Evolutionary conservation across 2,888 invertebrate species (phyloP), one percentile per base, ranked within the genome.

Genomic region (Cerastoderma edule): DNA sequence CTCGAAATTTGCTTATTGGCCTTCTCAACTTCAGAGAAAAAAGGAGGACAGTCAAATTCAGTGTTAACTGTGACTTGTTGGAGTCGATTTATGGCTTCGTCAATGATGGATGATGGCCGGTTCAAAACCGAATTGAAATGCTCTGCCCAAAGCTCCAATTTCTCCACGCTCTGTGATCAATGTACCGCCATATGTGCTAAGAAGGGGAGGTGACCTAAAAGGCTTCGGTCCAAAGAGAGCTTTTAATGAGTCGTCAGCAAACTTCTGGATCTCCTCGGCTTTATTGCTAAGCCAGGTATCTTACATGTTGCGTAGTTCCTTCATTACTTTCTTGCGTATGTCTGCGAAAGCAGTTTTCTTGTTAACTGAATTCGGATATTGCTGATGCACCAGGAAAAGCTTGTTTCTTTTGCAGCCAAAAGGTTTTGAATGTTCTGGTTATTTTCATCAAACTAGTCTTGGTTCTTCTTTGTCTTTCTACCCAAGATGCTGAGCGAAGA

Each of bases 71-170:
- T n/a, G 66, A 65, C 27, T 39, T 74, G 65, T 19, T 46, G 70
- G 30, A 64, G 39, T 24, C 66, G 39, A n/a, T 70, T 32, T 27
- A 74, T 69, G 48, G 65, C 68, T n/a, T 74, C 69, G n/a, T 74
- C 48, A 53, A 65, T 74, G 50, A 70, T 69, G 35, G 71, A n/a
- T 16, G 70, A 70, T 28, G 70, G 77, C 10, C 69, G 44, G 53
- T 74, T 80, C 16, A 78, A 70, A 28, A 57, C 57, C 10, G 53
- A 16, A n/a, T 80, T 56, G 35, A 78, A 81, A 66, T 80, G 67
- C 54, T 78, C 71, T 13, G 78, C 64, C 75, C 63, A 80, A 0
- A n/a, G n/a, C n/a, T 16, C 39, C 16, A 39, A 39, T 39, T 16
- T 39, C 16, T 16, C 16, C 53, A 8, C 22, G 10, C 6, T 53